Evolutionary conservation across 2,113 vertebrate genomes (phyloP).

Genomic region (Recurvirostra avosetta): DNA sequence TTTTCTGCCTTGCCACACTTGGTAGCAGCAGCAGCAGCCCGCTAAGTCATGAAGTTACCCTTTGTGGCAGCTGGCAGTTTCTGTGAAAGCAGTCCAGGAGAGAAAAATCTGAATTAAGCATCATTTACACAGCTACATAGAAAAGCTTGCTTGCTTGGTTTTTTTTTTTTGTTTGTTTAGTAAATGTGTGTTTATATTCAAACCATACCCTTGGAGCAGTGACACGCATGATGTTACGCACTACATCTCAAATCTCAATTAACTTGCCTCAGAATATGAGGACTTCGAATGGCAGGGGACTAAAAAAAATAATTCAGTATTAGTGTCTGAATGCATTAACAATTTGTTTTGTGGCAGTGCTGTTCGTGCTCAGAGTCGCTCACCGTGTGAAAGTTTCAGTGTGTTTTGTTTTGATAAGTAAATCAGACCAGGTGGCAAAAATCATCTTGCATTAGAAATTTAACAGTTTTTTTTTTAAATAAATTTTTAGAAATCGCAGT

Average conservation of each 20-base stretch:
- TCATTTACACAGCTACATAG: not conserved
- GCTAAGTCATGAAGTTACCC: not conserved
- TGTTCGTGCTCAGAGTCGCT: not conserved
- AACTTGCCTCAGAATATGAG: not conserved
- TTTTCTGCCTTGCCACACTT: not conserved
- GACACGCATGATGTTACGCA: rapidly evolving
- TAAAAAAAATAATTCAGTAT: not conserved
- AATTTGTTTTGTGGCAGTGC: not conserved
- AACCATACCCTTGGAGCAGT: not conserved
- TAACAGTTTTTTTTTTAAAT: not conserved
- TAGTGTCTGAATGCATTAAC: not conserved
- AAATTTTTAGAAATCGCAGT: not conserved
- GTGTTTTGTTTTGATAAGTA: not conserved
- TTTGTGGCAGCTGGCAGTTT: not conserved
- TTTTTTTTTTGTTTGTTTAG: not conserved
- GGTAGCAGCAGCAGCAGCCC: not conserved
- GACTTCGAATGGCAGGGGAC: rapidly evolving
- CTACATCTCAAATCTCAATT: not conserved
- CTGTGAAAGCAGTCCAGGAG: not conserved
- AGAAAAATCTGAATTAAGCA: not conserved
- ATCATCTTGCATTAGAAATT: not conserved
- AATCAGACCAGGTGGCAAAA: not conserved
- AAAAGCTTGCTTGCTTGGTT: not conserved
- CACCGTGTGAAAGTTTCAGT: rapidly evolving
- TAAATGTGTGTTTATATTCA: not conserved